Evolutionary conservation across 2,113 vertebrate genomes (phyloP).

Genomic region (Sinocyclocheilus grahami): DNA sequence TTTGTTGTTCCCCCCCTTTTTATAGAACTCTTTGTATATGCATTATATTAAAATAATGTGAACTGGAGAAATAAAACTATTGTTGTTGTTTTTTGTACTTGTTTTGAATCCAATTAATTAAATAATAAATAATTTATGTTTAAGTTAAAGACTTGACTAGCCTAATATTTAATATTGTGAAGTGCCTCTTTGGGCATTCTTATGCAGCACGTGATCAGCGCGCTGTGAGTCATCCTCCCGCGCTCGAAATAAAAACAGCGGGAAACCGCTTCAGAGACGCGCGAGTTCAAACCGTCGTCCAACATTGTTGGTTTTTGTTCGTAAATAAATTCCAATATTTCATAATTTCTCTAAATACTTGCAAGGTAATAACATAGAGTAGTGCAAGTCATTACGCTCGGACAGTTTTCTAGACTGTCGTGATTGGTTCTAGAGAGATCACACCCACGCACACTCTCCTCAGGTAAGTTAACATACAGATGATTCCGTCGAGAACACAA

Average conservation of each 20-base stretch:
- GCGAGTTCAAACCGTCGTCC: background rate
- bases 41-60: conserved; percentile 14
- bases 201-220: background rate
- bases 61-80: background rate
- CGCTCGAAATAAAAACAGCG: background rate
- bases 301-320: background rate
- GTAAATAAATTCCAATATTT: background rate
- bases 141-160: background rate
- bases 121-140: background rate
- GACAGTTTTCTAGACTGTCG: background rate
- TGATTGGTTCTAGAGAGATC: too few relatives aligned
- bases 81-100: background rate
- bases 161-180: background rate
- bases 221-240: background rate
- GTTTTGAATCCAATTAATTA: background rate
- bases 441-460: background rate
- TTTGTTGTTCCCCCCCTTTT: background rate
- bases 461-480: background rate
- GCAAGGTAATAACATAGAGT: background rate
- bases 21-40: background rate
- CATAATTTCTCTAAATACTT: background rate
- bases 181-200: background rate
- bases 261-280: background rate
- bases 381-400: background rate
- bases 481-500: background rate